phyloP scores from a whole-genome alignment of 2,888 invertebrate genomes.

The Ditula angustiorana region DNA sequence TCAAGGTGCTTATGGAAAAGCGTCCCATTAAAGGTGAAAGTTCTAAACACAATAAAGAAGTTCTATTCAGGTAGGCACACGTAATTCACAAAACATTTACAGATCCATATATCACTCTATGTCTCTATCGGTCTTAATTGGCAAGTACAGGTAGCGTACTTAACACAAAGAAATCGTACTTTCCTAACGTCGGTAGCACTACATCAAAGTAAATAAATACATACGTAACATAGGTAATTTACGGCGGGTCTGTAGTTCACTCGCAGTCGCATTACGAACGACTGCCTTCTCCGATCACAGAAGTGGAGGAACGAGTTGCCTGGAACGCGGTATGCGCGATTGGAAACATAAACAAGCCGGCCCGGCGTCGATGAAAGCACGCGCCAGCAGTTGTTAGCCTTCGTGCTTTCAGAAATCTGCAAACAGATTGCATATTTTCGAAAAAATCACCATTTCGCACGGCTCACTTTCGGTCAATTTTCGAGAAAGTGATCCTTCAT shows the following conservation, averaged over 20 bases:
- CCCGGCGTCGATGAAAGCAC: conserved; percentile 64
- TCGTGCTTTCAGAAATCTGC: conserved; percentile 57
- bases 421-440: conserved; percentile 63
- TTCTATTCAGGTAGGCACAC: neutral
- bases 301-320: conserved; percentile 58
- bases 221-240: conserved; percentile 37
- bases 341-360: conserved; percentile 65
- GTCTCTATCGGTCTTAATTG: neutral
- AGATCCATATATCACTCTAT: neutral
- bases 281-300: conserved; percentile 55
- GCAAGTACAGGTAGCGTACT: neutral
- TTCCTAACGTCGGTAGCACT: conserved; percentile 23
- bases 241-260: conserved; percentile 36
- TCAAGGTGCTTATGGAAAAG: too few relatives aligned
- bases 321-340: conserved; percentile 58
- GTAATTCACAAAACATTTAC: neutral
- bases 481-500: conserved; percentile 82
- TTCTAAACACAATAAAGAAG: neutral
- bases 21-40: neutral
- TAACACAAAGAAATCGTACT: conserved; percentile 14
- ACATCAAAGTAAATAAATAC: conserved; percentile 16
- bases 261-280: conserved; percentile 41
- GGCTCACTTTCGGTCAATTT: conserved; percentile 80
- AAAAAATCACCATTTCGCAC: conserved; percentile 72
- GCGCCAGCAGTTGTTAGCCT: conserved; percentile 63